Conservation (phyloP, 2,888 invertebrate genomes). For the Leptinotarsa haldemani region DNA sequence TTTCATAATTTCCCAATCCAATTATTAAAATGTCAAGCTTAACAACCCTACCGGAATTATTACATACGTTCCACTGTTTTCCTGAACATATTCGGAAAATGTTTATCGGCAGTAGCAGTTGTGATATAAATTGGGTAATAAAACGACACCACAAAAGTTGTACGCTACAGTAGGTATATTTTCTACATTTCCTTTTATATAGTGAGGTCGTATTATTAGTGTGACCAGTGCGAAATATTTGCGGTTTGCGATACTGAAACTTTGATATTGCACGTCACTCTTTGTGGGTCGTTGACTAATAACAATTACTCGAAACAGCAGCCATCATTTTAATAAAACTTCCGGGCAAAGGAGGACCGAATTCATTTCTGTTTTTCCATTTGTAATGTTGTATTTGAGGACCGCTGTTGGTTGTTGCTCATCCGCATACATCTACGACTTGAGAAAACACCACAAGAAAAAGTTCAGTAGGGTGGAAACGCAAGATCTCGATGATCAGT, state of each 20-base stretch:
- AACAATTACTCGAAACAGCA: not conserved
- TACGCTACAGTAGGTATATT: not conserved
- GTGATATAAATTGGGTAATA: constrained; percentile 15
- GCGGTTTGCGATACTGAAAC: not conserved
- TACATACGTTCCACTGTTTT: not conserved
- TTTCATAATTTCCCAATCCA: not conserved
- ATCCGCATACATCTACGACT: too few relatives aligned
- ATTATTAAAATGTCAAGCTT: not conserved
- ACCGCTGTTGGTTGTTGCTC: too few relatives aligned
- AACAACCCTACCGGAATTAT: not conserved
- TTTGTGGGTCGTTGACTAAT: not conserved
- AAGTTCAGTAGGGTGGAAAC: too few relatives aligned
- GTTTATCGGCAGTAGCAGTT: constrained; percentile 10
- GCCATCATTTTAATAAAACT: not conserved
- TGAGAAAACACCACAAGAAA: too few relatives aligned
- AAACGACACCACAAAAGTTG: constrained; percentile 9
- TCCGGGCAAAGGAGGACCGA: not conserved
- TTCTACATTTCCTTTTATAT: constrained; percentile 5
- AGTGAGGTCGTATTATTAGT: not conserved
- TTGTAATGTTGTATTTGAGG: too few relatives aligned
- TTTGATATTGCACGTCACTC: not conserved
- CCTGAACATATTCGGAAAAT: constrained; percentile 12
- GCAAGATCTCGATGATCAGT: too few relatives aligned
- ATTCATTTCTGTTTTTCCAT: not conserved
- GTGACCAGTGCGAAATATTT: constrained; percentile 2